Base-by-base conservation (phyloP, 2,797 vertebrate genomes). In the Coilia nasus region DNA sequence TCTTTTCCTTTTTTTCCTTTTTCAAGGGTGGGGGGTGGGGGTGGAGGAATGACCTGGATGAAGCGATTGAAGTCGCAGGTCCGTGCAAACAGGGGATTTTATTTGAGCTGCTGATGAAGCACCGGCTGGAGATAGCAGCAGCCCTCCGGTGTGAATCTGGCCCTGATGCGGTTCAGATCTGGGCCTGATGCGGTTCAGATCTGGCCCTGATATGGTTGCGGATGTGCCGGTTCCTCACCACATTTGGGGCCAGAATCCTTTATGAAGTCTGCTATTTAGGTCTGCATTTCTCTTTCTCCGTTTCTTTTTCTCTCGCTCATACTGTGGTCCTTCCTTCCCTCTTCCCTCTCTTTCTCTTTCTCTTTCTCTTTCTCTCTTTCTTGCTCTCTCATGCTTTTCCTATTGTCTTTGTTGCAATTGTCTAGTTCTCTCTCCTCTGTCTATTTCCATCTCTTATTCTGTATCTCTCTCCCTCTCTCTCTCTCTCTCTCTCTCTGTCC, bases 1-100 rank as follows among this genome's bases (percentile, higher is more conserved):
- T 86, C 84, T 47, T 25, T 31, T 80, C 35, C 67, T 62, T 35
- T 84, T 59, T 84, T 62, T 84, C 83, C 50, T 54, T 9, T 54
- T 9, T 54, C 50, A 10, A 10, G 46, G 4, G 46, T 47, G 46
- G 46, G 46, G 7, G 9, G 14, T 3, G 87, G 87, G 84, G 82
- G 71, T 85, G 86, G 46, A 59, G 44, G 23, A 50, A 25, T 78
- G 71, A 78, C 71, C 41, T 41, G 71, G 71, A 78, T 78, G 71
- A 78, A 78, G 19, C 71, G 17, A 78, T 78, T 44, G 71, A 78
- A 78, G 35, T 78, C 71, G 19, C 71, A 78, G 71, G 31, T 78
- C 35, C 41, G 71, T 78, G 71, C 35, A 44, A 78, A 19, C 71
- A 44, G 31, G 71, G 71, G 31, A 9, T 78, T 78, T 78, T 44